Evolutionary conservation across 2,888 invertebrate genomes (phyloP).

Genomic region (Lymantria dispar): DNA sequence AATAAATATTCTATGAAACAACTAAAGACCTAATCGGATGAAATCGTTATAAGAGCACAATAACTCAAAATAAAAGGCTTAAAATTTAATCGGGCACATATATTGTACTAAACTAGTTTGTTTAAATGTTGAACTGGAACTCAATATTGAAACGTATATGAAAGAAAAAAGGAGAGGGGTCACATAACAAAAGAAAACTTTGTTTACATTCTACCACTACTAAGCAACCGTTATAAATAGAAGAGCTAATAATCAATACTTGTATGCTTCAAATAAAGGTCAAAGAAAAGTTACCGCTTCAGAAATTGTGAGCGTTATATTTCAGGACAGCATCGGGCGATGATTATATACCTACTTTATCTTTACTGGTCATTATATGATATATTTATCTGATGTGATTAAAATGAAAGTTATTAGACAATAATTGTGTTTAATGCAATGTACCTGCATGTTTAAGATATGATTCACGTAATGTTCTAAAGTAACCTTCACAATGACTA

Average conservation of each 20-base stretch:
- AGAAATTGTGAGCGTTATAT: not conserved
- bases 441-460: not conserved
- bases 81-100: no score
- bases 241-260: not conserved
- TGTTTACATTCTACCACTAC: not conserved
- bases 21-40: no score
- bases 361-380: not conserved
- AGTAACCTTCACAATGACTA: no score
- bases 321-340: not conserved
- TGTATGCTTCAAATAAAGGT: not conserved
- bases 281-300: not conserved
- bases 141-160: no score
- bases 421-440: not conserved
- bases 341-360: constrained; percentile 6
- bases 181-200: not conserved
- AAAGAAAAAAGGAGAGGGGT: no score
- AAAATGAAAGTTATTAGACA: not conserved
- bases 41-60: no score
- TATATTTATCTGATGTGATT: constrained; percentile 1
- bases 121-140: no score
- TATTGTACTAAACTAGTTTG: no score
- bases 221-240: not conserved
- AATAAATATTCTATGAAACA: no score
- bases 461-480: not conserved
- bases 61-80: no score